Evolutionary conservation across 2,888 invertebrate genomes (phyloP), one percentile per base, ranked within the genome.

Genomic region (Congeria kusceri): DNA sequence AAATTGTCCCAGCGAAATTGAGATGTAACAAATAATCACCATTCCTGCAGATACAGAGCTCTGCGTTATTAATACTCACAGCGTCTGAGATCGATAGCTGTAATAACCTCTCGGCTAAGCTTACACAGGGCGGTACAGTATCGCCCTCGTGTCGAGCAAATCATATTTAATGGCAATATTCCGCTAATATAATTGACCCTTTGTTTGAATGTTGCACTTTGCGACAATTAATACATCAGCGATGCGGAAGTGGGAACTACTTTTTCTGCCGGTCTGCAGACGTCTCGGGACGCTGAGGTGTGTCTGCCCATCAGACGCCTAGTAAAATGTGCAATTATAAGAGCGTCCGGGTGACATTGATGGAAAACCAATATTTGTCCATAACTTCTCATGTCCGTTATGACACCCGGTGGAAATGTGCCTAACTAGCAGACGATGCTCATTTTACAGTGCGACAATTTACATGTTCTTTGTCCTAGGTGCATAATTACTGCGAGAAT

Each of bases 161-260:
- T 83, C 83, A 83, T 83, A 83, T 83, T 80, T 83, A 83, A 83
- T 83, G 76, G 83, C 78, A 83, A 83, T 83, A 78, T 78, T 80
- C 80, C 66, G 64, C 69, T 53, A 76, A 73, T 80, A 78, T 83
- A 83, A 83, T 83, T 83, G 80, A 83, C 80, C 83, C 80, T 78
- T 78, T 83, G 80, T 83, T 83, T 83, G 77, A 56, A 78, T 66
- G 61, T 76, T 80, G 76, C 83, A 78, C 83, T 78, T 62, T 63
- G 74, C 67, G 63, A 64, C 80, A 80, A 83, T 83, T 83, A 77
- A 83, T 83, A 77, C 76, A 74, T 74, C 71, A 74, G 63, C 49
- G 68, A 61, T 70, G 58, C 79, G 83, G 83, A 79, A 73, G 80
- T 64, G 67, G 58, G 70, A 66, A 61, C 74, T 58, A 57, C 61